Evolutionary conservation across 2,113 vertebrate species (phyloP), one percentile per base, ranked within the genome.

Genomic region (Triplophysa rosa): DNA sequence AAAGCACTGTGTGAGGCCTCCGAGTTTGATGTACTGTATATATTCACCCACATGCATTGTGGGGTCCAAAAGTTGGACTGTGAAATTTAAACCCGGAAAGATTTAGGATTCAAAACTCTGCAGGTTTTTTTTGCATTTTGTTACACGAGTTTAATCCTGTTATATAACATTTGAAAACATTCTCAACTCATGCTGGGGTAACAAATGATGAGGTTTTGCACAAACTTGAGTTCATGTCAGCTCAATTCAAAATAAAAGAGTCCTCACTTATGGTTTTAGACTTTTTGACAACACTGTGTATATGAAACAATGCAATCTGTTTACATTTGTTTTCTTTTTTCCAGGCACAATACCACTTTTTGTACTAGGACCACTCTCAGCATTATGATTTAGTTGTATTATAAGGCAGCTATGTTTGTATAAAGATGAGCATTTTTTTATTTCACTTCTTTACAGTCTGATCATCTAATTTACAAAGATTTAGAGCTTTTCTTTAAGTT

Each of bases 1-100:
- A 91, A 87, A 90, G 87, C 33, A 88, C 85, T 0, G 91, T 93
- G 79, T 92, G 71, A 91, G 49, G 47, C 9, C 10, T 19, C 23
- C 23, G 21, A 37, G 7, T 49, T 54, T 13, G 42, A 17, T 68
- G 45, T 68, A 13, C 33, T 7, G 3, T 45, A 45, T 45, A 45
- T 37, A 37, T 37, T 6, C 42, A 2, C 10, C 1, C 10, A 52
- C 14, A 52, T 52, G 12, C 47, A 47, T 47, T 47, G 45, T 12
- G 45, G 45, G 29, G 3, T 29, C 45, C 9, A 47, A 47, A 47
- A 13, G 45, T 11, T 1, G 13, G 4, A 49, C 49, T 52, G 14
- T 52, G 49, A 11, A 3, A 17, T 52, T 52, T 52, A 52, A 16
- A 52, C 49, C 16, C 0, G 49, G 13, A 52, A 52, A 16, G 16